phyloP scores from a whole-genome alignment of 2,888 invertebrate genomes.

The Meandrusa payeni region DNA sequence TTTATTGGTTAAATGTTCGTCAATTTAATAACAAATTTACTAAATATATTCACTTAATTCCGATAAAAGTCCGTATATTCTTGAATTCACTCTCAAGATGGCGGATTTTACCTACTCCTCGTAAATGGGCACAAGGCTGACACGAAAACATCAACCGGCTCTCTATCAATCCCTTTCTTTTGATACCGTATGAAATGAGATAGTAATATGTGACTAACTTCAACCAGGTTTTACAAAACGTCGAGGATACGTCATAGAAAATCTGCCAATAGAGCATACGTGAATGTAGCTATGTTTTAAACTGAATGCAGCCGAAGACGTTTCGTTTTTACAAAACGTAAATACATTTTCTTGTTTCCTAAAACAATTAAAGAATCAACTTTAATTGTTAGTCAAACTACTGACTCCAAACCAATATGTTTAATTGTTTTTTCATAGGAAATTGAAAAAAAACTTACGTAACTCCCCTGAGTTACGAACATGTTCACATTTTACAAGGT shows the following conservation, averaged over 20 bases:
- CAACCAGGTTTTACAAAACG: constrained; percentile 55
- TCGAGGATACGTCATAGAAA: constrained; percentile 62
- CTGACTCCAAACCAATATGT: too few relatives aligned
- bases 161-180: constrained; percentile 72
- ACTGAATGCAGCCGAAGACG: constrained; percentile 51
- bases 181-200: constrained; percentile 58
- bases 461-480: too few relatives aligned
- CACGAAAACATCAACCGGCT: constrained; percentile 80
- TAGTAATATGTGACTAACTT: constrained; percentile 63
- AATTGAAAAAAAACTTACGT: too few relatives aligned
- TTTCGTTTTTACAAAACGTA: constrained; percentile 4
- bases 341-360: too few relatives aligned
- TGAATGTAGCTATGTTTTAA: constrained; percentile 46
- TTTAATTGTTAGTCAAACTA: too few relatives aligned
- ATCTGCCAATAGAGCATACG: constrained; percentile 72
- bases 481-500: too few relatives aligned
- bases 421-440: too few relatives aligned
- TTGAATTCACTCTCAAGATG: constrained; percentile 84
- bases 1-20: constrained; percentile 51
- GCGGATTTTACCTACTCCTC: constrained; percentile 82
- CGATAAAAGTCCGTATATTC: constrained; percentile 80
- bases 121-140: constrained; percentile 81
- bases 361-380: too few relatives aligned
- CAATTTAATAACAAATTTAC: constrained; percentile 74
- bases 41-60: constrained; percentile 70